phyloP scores from a whole-genome alignment of 2,888 invertebrate species.

The Acronicta alni region DNA sequence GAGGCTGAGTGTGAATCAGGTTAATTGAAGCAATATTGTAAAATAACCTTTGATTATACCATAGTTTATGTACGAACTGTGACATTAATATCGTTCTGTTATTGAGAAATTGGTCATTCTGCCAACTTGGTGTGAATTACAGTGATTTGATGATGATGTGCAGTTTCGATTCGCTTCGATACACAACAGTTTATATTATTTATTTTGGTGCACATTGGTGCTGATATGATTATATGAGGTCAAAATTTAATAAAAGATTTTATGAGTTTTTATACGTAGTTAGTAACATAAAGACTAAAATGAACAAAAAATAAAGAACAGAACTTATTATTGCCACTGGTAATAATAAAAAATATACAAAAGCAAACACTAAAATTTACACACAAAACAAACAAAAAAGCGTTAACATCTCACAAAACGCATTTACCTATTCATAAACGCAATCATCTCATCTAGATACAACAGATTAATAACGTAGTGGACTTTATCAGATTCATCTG shows the following conservation, averaged over 20 bases:
- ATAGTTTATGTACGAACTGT: conserved; percentile 13
- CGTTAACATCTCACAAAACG: not conserved
- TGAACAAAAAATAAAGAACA: too few relatives aligned
- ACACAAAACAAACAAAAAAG: not conserved
- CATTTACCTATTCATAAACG: conserved; percentile 8
- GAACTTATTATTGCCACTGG: too few relatives aligned
- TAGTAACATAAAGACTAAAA: too few relatives aligned
- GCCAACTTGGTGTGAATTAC: conserved; percentile 26
- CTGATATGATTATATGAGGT: too few relatives aligned
- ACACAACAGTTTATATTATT: too few relatives aligned
- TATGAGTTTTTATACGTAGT: too few relatives aligned
- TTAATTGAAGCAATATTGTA: conserved; percentile 40
- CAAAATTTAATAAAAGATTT: too few relatives aligned
- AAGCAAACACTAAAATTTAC: not conserved
- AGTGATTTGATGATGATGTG: conserved; percentile 29
- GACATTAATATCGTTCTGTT: conserved; percentile 32
- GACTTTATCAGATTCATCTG: conserved; percentile 40
- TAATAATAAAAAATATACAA: not conserved
- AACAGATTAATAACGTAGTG: conserved; percentile 7
- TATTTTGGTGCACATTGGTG: too few relatives aligned
- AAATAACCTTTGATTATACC: conserved; percentile 32
- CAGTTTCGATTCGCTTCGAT: conserved; percentile 2
- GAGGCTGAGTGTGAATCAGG: conserved; percentile 24
- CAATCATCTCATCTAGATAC: conserved; percentile 19
- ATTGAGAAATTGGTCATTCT: conserved; percentile 43